These are phyloP conservation scores for Pogonophryne albipinna DNA, from an alignment of 2,797 vertebrate species.

Conservation along the genomic window DNA sequence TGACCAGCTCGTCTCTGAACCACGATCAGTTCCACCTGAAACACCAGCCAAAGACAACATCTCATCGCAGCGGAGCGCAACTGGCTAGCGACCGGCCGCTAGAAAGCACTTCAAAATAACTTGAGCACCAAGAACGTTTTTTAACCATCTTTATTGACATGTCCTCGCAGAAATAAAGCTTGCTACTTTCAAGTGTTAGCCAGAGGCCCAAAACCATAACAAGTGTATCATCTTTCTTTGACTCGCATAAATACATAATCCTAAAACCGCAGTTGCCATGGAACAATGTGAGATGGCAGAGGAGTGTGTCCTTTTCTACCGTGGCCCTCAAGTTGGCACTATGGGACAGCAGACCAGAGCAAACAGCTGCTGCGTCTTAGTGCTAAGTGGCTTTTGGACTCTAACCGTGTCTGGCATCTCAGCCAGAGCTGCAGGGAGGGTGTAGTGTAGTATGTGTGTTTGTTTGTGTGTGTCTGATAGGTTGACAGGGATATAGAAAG, in stretches of 20 bases:
- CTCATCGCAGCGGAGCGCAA: conserved; percentile 60
- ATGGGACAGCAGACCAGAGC: conserved; percentile 59
- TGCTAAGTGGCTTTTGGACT: conserved; percentile 78
- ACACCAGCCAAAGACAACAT: conserved; percentile 75
- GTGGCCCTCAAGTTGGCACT: conserved; percentile 62
- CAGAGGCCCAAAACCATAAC: conserved; percentile 70
- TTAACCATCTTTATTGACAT: conserved; percentile 67
- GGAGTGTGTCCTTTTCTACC: conserved; percentile 49
- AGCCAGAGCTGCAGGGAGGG: conserved; percentile 60
- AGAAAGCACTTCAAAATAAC: conserved; percentile 73
- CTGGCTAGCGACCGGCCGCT: conserved; percentile 51
- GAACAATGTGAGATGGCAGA: conserved; percentile 63
- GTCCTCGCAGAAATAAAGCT: conserved; percentile 70
- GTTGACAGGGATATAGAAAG: conserved; percentile 43
- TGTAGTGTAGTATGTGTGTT: conserved; percentile 30
- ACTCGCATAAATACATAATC: conserved; percentile 61
- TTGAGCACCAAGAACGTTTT: conserved; percentile 53
- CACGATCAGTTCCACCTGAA: conserved; percentile 74
- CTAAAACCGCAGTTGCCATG: conserved; percentile 61
- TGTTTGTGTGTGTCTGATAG: not conserved
- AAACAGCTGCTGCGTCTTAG: conserved; percentile 77
- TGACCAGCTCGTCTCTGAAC: conserved; percentile 68
- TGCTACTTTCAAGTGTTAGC: conserved; percentile 68
- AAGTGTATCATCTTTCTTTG: conserved; percentile 71
- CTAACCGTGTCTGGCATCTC: conserved; percentile 74